These are phyloP conservation scores for Aix galericulata DNA, from an alignment of 2,113 vertebrate genomes.

Conservation along the genomic window DNA sequence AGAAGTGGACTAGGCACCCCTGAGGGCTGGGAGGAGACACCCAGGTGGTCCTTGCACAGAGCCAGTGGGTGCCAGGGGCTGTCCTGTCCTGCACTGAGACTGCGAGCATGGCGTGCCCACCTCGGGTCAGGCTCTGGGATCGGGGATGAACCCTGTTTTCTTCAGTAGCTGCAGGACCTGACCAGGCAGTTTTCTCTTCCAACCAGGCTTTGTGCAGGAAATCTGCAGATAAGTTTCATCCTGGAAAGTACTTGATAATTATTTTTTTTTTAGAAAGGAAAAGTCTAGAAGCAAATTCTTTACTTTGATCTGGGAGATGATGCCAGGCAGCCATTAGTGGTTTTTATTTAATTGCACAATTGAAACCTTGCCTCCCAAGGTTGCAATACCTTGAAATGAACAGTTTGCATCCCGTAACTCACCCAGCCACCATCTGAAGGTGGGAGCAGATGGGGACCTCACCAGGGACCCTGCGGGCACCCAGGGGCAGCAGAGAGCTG, in stretches of 20 bases:
- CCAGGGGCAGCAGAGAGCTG: background rate
- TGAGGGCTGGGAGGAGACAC: background rate
- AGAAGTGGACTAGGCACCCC: background rate
- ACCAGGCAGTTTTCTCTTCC: background rate
- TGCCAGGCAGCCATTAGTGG: background rate
- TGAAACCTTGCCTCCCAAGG: background rate
- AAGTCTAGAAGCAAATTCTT: background rate
- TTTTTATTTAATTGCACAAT: background rate
- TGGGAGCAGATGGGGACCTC: background rate
- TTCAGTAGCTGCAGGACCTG: background rate
- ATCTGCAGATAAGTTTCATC: background rate
- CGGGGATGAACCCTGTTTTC: background rate
- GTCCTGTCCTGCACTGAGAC: background rate
- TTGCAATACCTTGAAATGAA: background rate
- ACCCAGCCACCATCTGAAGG: background rate
- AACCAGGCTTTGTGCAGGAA: background rate
- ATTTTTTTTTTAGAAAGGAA: background rate
- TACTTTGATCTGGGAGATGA: background rate
- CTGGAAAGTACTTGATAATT: background rate
- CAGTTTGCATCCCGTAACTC: background rate
- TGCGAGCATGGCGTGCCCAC: background rate
- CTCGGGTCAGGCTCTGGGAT: background rate
- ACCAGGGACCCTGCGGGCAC: fast-evolving
- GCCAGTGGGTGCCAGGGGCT: fast-evolving
- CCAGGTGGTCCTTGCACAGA: background rate